Conservation (phyloP, 2,888 invertebrate species). For the Cataglyphis altisquamis region DNA sequence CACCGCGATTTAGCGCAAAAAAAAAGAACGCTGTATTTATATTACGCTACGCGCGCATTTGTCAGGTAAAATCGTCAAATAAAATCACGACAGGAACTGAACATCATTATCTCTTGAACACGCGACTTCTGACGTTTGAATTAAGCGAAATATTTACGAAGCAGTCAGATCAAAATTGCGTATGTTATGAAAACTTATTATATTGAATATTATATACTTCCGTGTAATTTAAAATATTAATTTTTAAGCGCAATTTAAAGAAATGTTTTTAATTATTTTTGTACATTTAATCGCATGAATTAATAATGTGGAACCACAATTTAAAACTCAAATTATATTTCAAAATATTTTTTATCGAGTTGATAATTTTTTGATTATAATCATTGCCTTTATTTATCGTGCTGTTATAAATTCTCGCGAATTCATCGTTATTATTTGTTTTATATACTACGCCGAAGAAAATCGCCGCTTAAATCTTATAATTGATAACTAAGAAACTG, state of each 20-base stretch:
- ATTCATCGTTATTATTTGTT: not conserved
- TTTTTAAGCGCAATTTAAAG: not conserved
- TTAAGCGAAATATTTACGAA: not conserved
- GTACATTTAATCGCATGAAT: not conserved
- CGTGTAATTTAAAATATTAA: not conserved
- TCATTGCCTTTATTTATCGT: constrained; percentile 54
- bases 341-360: constrained; percentile 47
- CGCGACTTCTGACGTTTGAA: constrained; percentile 1
- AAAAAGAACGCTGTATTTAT: constrained; percentile 4
- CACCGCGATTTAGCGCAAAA: constrained; percentile 57
- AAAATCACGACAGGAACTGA: constrained; percentile 22
- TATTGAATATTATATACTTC: not conserved
- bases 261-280: not conserved
- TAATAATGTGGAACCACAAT: not conserved
- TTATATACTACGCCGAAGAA: constrained; percentile 7
- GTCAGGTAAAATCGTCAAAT: not conserved
- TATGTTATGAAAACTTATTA: not conserved
- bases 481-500: constrained; percentile 21
- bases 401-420: constrained; percentile 33
- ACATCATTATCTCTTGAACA: constrained; percentile 14
- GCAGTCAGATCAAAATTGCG: not conserved
- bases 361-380: constrained; percentile 63
- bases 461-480: not conserved
- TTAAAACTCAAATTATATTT: not conserved
- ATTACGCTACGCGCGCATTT: not conserved